These are phyloP conservation scores for Cheilosia grossa DNA, from an alignment of 2,888 invertebrate species.

Conservation along the genomic window DNA sequence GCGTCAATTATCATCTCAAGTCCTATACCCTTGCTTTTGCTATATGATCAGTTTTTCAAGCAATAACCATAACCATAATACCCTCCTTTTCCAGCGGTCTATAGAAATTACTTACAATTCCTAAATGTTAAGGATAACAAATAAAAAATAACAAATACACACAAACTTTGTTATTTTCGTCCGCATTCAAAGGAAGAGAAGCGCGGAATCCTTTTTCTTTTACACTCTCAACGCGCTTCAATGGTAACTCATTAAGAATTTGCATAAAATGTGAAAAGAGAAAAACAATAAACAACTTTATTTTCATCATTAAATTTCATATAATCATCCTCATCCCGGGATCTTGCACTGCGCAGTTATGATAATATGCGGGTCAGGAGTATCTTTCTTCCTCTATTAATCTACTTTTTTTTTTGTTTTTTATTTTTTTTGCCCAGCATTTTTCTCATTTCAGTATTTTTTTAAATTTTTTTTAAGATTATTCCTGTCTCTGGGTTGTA, in stretches of 20 bases:
- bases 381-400: slow-evolving; percentile 5
- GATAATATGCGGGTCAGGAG: slow-evolving; percentile 50
- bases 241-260: slow-evolving; percentile 67
- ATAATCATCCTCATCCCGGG: slow-evolving; percentile 51
- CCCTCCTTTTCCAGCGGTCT: too few relatives aligned
- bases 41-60: too few relatives aligned
- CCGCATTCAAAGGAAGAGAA: background rate
- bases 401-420: background rate
- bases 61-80: too few relatives aligned
- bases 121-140: background rate
- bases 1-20: too few relatives aligned
- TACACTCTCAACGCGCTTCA: slow-evolving; percentile 12
- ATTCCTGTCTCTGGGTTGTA: too few relatives aligned
- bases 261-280: slow-evolving; percentile 32
- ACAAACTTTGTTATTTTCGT: background rate
- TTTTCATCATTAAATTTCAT: slow-evolving; percentile 66
- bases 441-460: background rate
- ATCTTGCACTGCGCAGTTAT: slow-evolving; percentile 31
- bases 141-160: background rate
- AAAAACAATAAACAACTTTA: slow-evolving; percentile 38
- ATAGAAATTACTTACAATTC: too few relatives aligned
- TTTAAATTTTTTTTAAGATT: background rate
- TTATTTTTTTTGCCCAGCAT: background rate
- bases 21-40: too few relatives aligned
- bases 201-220: background rate